Evolutionary conservation across 2,113 vertebrate species (phyloP).

Genomic region (Peromyscus maniculatus): DNA sequence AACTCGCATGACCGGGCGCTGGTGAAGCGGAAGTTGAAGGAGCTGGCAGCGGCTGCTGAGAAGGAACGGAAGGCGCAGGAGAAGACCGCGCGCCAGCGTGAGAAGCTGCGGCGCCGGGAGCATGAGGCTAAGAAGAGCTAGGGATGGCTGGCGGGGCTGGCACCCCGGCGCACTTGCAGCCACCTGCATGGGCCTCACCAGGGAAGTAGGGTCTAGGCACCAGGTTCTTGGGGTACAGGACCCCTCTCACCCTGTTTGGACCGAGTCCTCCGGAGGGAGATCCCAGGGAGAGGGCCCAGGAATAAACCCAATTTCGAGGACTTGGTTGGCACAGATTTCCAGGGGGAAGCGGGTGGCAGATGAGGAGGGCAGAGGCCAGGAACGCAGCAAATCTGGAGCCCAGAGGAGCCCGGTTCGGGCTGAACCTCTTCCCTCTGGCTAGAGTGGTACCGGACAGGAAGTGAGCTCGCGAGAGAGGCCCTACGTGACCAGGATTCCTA

Average conservation of each 20-base stretch:
- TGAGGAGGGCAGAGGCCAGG: background rate
- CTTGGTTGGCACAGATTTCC: constrained; percentile 61
- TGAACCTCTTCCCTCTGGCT: constrained; percentile 26
- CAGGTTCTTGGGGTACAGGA: constrained; percentile 1
- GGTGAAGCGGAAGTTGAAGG: constrained; percentile 93
- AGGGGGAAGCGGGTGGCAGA: constrained; percentile 45
- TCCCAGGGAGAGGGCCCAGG: constrained; percentile 49
- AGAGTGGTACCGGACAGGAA: background rate
- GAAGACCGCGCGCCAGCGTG: constrained; percentile 92
- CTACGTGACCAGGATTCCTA: background rate
- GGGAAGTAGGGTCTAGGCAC: constrained; percentile 44
- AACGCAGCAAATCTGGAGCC: background rate
- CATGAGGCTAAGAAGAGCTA: constrained; percentile 89
- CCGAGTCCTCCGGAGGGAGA: constrained; percentile 56
- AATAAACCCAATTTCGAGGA: constrained; percentile 65
- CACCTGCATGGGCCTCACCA: background rate
- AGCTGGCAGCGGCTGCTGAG: constrained; percentile 89
- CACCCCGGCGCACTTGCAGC: background rate
- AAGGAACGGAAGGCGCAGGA: constrained; percentile 93
- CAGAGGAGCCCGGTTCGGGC: background rate
- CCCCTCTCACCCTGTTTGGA: constrained; percentile 52
- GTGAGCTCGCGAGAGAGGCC: background rate
- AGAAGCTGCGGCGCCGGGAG: constrained; percentile 91
- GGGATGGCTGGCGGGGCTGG: constrained; percentile 53
- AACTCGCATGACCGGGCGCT: constrained; percentile 90